phyloP scores from a whole-genome alignment of 2,888 invertebrate genomes.

The Ophion slaviceki region DNA sequence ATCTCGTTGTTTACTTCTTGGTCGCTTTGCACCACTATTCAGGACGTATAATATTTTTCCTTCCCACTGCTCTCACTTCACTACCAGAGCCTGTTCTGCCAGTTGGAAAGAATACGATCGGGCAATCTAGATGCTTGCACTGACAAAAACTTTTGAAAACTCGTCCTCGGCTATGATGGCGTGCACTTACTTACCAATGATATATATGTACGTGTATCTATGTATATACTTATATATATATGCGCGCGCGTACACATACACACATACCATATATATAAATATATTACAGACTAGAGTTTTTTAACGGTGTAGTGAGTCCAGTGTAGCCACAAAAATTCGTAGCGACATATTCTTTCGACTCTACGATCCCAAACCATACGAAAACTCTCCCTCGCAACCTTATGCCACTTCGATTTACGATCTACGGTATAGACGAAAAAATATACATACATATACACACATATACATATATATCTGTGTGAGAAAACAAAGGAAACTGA shows the following conservation, averaged over 20 bases:
- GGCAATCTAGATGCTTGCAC: conserved; percentile 54
- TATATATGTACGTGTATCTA: conserved; percentile 19
- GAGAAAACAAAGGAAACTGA: conserved; percentile 56
- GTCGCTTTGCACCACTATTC: conserved; percentile 56
- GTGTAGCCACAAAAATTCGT: conserved; percentile 58
- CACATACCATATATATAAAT: background rate
- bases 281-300: conserved; percentile 32
- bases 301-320: conserved; percentile 23
- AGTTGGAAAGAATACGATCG: conserved; percentile 62
- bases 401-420: conserved; percentile 59
- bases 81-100: conserved; percentile 21
- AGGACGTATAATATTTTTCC: conserved; percentile 47
- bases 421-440: conserved; percentile 39
- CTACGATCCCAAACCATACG: conserved; percentile 35
- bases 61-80: conserved; percentile 12
- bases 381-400: conserved; percentile 34
- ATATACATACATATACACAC: background rate
- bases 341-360: conserved; percentile 63
- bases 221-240: background rate
- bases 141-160: conserved; percentile 64
- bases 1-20: conserved; percentile 57
- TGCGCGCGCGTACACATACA: background rate
- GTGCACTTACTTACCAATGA: conserved; percentile 28
- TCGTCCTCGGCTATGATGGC: conserved; percentile 48
- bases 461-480: background rate